A percentile compares a stretch with the other conserved stretches of the same genome.
Evolutionary conservation across 2,888 invertebrate species (phyloP).

Genomic region (Epinotia nisella): DNA sequence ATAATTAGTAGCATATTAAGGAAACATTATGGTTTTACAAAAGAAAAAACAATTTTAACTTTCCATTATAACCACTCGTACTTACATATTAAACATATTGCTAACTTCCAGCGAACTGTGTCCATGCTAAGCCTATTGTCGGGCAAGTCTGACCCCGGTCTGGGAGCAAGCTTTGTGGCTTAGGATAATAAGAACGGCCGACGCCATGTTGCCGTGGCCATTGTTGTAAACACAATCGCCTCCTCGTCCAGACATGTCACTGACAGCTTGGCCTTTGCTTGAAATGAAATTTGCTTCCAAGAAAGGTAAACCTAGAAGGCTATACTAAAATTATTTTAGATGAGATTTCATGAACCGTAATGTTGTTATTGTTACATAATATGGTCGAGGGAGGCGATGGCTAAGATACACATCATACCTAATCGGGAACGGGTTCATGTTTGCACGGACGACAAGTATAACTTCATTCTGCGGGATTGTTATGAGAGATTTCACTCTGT

Average conservation of each 20-base stretch:
- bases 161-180: conserved; percentile 46
- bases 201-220: conserved; percentile 41
- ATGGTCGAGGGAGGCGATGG: too few species aligned
- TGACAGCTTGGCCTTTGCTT: conserved; percentile 31
- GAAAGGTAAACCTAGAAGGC: conserved; percentile 3
- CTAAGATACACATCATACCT: too few species aligned
- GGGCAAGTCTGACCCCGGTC: conserved; percentile 47
- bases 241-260: conserved; percentile 24
- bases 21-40: too few species aligned
- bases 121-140: conserved; percentile 38
- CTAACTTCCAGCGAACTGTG: conserved; percentile 21
- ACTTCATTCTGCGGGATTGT: too few species aligned
- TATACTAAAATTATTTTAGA: background rate
- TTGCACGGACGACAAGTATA: too few species aligned
- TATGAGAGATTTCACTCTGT: too few species aligned
- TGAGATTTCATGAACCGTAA: background rate
- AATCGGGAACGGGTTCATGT: too few species aligned
- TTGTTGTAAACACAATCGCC: conserved; percentile 41
- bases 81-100: background rate
- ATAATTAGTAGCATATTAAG: too few species aligned
- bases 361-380: too few species aligned
- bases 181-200: conserved; percentile 47
- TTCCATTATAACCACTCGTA: too few species aligned
- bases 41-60: too few species aligned
- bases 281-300: conserved; percentile 18